phyloP scores from a whole-genome alignment of 1,140 invertebrate genomes.

The Papilio dardanus region DNA sequence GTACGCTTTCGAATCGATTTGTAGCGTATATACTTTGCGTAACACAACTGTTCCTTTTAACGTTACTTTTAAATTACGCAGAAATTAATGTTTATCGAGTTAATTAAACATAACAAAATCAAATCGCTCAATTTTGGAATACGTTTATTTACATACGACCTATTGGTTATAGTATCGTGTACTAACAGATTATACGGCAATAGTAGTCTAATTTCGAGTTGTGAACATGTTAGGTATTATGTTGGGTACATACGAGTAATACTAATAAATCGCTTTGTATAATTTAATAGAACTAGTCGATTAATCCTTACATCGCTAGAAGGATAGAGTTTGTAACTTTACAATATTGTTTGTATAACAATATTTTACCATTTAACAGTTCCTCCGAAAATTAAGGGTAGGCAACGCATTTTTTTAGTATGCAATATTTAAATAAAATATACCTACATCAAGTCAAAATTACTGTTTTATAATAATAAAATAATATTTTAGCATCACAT shows the following conservation, averaged over 20 bases:
- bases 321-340: constrained; percentile 2
- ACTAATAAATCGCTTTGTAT: neutral
- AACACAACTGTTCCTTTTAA: too few relatives aligned
- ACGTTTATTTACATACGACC: too few relatives aligned
- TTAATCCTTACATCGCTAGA: neutral
- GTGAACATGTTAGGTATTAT: neutral
- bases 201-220: neutral
- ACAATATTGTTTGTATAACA: too few relatives aligned
- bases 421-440: neutral
- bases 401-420: too few relatives aligned
- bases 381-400: too few relatives aligned
- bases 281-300: neutral
- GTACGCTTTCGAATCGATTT: too few relatives aligned
- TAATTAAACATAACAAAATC: too few relatives aligned
- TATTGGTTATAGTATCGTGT: constrained; percentile 30
- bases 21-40: too few relatives aligned
- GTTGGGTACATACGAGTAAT: neutral
- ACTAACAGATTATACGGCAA: constrained; percentile 8
- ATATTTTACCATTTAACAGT: too few relatives aligned
- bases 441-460: neutral
- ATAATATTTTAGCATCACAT: neutral
- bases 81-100: too few relatives aligned
- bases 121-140: too few relatives aligned
- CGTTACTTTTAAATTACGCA: too few relatives aligned
- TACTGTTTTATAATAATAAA: neutral